A percentile compares a stretch with the other conserved stretches of the same genome.
Conservation (phyloP, 2,888 invertebrate species). For the Octonoba sinensis region DNA sequence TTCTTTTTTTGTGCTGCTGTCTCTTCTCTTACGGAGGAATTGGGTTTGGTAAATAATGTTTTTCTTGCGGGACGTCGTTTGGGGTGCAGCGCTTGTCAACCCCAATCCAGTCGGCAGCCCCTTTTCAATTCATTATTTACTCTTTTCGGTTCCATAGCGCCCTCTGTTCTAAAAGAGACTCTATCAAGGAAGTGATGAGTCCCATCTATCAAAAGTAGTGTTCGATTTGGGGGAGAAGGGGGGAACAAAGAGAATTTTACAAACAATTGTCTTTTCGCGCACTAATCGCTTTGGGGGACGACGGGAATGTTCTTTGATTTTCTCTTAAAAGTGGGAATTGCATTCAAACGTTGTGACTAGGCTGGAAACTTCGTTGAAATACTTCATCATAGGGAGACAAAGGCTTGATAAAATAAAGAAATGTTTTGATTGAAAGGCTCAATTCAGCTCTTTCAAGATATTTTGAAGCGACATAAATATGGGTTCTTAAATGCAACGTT, state of each 20-base stretch:
- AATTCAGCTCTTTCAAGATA: no score
- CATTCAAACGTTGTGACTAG: no score
- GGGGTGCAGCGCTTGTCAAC: conserved; percentile 45
- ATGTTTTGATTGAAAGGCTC: no score
- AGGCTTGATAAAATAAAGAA: no score
- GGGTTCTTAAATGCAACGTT: no score
- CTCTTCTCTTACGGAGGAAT: conserved; percentile 36
- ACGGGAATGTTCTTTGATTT: conserved; percentile 31
- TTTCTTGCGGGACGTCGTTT: conserved; percentile 45
- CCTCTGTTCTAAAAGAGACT: no score
- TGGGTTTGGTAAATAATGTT: conserved; percentile 63
- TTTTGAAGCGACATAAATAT: no score
- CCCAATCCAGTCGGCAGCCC: conserved; percentile 17
- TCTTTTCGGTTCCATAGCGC: conserved; percentile 4
- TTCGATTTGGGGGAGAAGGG: conserved; percentile 19
- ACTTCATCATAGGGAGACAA: no score
- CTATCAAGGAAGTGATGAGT: conserved; percentile 21
- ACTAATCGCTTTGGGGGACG: conserved; percentile 38
- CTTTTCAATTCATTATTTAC: conserved; percentile 60
- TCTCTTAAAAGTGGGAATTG: conserved; percentile 21
- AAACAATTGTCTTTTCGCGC: conserved; percentile 33
- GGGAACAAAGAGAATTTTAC: conserved; percentile 23
- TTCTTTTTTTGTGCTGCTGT: conserved; percentile 25
- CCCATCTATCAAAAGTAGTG: conserved; percentile 51
- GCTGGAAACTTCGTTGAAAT: no score